Evolutionary conservation across 1,140 invertebrate genomes (phyloP).

Genomic region (Dendrolimus kikuchii): DNA sequence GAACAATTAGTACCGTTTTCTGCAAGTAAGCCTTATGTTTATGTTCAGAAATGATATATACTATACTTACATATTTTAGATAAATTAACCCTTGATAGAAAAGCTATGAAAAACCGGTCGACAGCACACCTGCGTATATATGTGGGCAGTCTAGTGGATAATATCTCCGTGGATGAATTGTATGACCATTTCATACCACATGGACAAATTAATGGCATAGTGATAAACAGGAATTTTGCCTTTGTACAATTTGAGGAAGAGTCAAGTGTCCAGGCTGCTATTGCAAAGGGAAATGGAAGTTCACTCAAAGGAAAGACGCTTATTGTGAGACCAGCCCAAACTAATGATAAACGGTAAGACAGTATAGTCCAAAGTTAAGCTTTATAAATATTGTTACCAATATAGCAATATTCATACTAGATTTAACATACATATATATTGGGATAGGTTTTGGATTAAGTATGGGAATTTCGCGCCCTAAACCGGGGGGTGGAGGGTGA

Average conservation of each 20-base stretch:
- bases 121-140: conserved; percentile 82
- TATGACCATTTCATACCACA: conserved; percentile 83
- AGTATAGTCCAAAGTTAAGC: conserved; percentile 2
- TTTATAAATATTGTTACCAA: too few relatives aligned
- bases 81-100: conserved; percentile 49
- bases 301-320: conserved; percentile 80
- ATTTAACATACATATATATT: too few relatives aligned
- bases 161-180: conserved; percentile 77
- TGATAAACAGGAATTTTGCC: conserved; percentile 85
- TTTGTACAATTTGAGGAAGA: conserved; percentile 90
- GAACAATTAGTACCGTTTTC: too few relatives aligned
- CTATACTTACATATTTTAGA: conserved; percentile 31
- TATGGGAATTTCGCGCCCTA: too few relatives aligned
- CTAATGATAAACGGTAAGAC: conserved; percentile 27
- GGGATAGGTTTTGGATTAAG: too few relatives aligned
- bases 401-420: too few relatives aligned
- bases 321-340: conserved; percentile 72
- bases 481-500: too few relatives aligned
- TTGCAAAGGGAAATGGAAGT: conserved; percentile 78
- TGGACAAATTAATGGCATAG: conserved; percentile 79
- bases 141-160: conserved; percentile 80
- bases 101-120: conserved; percentile 77
- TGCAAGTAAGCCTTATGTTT: too few relatives aligned
- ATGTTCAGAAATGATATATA: not conserved
- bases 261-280: conserved; percentile 80